These are phyloP conservation scores for Sclerurus mexicanus DNA, from an alignment of 2,113 vertebrate genomes.

Conservation along the genomic window DNA sequence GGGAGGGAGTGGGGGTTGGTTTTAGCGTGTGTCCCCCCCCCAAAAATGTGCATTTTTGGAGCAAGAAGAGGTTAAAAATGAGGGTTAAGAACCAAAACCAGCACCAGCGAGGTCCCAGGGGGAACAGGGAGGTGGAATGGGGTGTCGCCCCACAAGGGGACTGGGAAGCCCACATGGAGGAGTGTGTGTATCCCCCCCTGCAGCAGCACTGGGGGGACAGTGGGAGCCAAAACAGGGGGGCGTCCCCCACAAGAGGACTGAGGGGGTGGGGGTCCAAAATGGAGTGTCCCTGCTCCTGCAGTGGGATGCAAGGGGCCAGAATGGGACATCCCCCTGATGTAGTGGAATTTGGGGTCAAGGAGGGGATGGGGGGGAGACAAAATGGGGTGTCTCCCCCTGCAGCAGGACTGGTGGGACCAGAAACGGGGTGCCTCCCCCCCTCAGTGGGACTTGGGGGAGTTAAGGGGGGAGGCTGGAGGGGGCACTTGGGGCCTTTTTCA, in stretches of 20 bases:
- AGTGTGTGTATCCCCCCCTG: not conserved
- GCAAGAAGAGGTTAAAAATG: constrained; percentile 59
- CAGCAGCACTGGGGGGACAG: not conserved
- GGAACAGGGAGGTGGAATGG: not conserved
- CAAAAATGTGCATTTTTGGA: constrained; percentile 75
- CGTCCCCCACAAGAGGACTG: not conserved
- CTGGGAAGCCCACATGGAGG: not conserved
- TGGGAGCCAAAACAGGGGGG: not conserved
- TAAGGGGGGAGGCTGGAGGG: not conserved
- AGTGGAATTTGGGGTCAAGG: not conserved
- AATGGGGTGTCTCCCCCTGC: not conserved
- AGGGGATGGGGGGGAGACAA: not conserved
- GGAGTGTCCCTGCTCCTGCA: not conserved
- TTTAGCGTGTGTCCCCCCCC: not conserved
- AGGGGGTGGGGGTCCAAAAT: not conserved
- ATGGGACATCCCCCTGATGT: not conserved
- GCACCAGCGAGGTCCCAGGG: constrained; percentile 47
- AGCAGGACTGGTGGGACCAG: not conserved
- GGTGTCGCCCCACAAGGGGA: not conserved
- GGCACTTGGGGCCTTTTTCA: not conserved
- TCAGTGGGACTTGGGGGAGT: not conserved
- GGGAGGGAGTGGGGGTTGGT: constrained; percentile 7
- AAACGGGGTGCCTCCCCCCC: not conserved
- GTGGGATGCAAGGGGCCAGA: not conserved
- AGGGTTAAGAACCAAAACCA: constrained; percentile 63